Conservation (phyloP, 1,140 invertebrate species). For the Pseudomyrmex concolor region DNA sequence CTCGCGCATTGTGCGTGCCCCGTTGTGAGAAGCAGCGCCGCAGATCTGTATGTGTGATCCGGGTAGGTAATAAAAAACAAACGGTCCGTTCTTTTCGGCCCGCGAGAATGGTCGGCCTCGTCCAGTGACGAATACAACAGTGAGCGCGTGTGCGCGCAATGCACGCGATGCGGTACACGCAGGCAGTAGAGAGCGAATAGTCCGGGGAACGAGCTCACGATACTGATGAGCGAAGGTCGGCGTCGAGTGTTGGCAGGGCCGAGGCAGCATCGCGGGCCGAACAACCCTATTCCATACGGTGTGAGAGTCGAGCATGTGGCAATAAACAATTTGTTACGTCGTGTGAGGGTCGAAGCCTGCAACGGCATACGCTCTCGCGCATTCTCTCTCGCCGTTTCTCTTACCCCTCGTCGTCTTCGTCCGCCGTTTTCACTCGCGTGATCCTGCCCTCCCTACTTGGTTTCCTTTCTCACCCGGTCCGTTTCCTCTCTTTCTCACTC, state of each 20-base stretch:
- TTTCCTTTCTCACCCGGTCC: background rate
- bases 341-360: slow-evolving; percentile 64
- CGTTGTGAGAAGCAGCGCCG: slow-evolving; percentile 17
- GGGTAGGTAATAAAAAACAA: slow-evolving; percentile 59
- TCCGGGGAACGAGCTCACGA: background rate
- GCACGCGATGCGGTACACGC: slow-evolving; percentile 15
- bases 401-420: slow-evolving; percentile 45
- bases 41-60: slow-evolving; percentile 52
- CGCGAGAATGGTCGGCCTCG: slow-evolving; percentile 7
- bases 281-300: slow-evolving; percentile 65
- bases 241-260: slow-evolving; percentile 54
- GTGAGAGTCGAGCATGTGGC: slow-evolving; percentile 79
- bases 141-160: background rate
- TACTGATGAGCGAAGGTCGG: slow-evolving; percentile 56
- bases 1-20: slow-evolving; percentile 6
- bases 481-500: slow-evolving; percentile 33
- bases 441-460: background rate
- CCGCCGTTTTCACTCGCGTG: slow-evolving; percentile 11
- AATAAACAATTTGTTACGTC: slow-evolving; percentile 80
- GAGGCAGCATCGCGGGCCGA: slow-evolving; percentile 30
- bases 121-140: background rate
- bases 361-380: slow-evolving; percentile 57
- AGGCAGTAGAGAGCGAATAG: background rate
- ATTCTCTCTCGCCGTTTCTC: slow-evolving; percentile 36
- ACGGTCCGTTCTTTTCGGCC: slow-evolving; percentile 25